A percentile compares a stretch with the other conserved stretches of the same genome.
These are phyloP conservation scores for Eugnorisma glareosa DNA, from an alignment of 2,888 invertebrate species.

Conservation along the genomic window DNA sequence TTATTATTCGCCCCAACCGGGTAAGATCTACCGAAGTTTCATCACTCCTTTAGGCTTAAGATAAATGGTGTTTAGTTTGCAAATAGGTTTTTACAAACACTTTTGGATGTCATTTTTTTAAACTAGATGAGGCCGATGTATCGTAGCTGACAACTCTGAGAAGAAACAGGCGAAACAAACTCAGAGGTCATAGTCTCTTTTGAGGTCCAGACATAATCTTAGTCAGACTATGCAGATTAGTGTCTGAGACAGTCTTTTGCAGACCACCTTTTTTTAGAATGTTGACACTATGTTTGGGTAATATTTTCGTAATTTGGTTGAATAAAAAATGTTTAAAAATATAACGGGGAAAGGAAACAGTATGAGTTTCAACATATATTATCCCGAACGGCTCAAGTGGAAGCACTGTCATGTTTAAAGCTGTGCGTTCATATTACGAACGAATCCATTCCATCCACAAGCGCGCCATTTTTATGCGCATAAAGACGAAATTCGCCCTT, in stretches of 20 bases:
- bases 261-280: too few species aligned
- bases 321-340: constrained; percentile 4
- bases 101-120: too few species aligned
- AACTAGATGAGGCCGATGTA: too few species aligned
- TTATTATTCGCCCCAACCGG: neutral
- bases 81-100: too few species aligned
- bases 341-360: neutral
- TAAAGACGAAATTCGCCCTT: neutral
- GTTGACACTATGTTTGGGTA: too few species aligned
- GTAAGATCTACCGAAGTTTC: neutral
- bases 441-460: constrained; percentile 11
- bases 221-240: too few species aligned
- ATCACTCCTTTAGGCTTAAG: neutral
- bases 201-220: too few species aligned
- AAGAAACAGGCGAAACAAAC: too few species aligned
- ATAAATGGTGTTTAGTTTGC: too few species aligned
- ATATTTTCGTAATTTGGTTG: constrained; percentile 13
- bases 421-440: neutral
- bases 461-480: neutral
- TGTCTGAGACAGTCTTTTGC: too few species aligned
- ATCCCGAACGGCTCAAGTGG: neutral
- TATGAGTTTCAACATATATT: neutral
- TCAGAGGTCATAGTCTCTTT: too few species aligned
- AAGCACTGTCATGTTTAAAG: neutral
- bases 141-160: too few species aligned